phyloP scores from a whole-genome alignment of 2,797 vertebrate genomes.

The Chaunax sp. region DNA sequence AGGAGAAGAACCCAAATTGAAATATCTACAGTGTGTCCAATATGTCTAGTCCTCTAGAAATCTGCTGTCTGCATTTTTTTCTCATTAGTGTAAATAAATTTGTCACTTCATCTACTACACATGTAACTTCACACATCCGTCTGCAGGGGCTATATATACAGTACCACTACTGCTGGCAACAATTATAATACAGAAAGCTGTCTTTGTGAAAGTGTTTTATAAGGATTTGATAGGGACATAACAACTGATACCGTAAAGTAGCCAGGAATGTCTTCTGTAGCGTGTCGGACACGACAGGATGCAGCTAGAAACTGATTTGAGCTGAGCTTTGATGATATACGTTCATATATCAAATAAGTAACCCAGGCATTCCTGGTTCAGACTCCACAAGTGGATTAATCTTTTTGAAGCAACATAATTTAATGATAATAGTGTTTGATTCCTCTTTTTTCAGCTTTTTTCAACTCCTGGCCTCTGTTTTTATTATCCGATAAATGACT shows the following conservation, averaged over 20 bases:
- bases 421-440: neutral
- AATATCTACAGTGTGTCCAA: constrained; percentile 64
- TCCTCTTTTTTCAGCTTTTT: neutral
- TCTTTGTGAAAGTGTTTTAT: constrained; percentile 4
- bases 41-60: constrained; percentile 49
- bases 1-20: constrained; percentile 75
- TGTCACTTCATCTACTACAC: constrained; percentile 14
- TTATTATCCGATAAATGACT: neutral
- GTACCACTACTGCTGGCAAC: neutral
- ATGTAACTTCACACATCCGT: neutral
- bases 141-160: neutral
- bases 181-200: neutral
- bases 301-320: neutral
- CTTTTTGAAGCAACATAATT: neutral
- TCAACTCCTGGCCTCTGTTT: neutral
- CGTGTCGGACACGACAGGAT: neutral
- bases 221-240: neutral
- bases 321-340: too few relatives aligned
- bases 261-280: neutral
- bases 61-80: constrained; percentile 40
- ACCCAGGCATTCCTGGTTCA: neutral
- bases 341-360: too few relatives aligned
- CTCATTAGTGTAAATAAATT: constrained; percentile 38
- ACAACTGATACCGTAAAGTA: constrained; percentile 7
- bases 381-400: neutral